Base-by-base conservation (phyloP, 53 echinoderm and acorn worm species). In the Paelopatides confundens region DNA sequence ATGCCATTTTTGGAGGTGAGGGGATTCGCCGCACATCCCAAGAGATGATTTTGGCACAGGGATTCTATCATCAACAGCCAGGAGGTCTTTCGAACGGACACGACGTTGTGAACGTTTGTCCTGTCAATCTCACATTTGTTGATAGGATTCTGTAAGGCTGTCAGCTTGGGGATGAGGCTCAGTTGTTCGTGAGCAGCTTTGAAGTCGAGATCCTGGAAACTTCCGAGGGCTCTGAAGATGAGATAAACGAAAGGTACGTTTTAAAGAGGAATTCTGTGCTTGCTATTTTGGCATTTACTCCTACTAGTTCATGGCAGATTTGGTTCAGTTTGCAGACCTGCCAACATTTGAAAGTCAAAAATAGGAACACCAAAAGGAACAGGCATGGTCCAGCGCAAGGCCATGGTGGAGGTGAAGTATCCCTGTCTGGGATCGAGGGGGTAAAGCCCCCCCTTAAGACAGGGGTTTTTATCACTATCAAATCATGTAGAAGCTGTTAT, bases 141-240 rank as follows among this genome's bases (percentile, higher is more conserved):
- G 26, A 64, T 14, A 35, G 63, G 40, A 11, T 21, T 64, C 63
- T 65, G 84, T 62, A 64, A 40, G n/a, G 86, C 65, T 15, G 96
- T 90, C 87, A 94, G 88, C 71, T 93, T 95, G n/a, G 97, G 97
- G 63, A 97, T 77, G 65, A 95, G 85, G 88, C 93, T 88, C 52
- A 97, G 79, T 23, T 97, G 95, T 74, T 78, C 62, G 32, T 90
- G 52, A n/a, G 93, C 93, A 28, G 71, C 13, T 29, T 83, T 71
- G 86, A 93, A 95, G 52, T 95, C 93, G 27, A 69, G 66, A 40
- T 95, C 90, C 37, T 93, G 89, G 78, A 95, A 95, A 65, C 90
- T 87, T 54, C 85, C 43, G 11, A 97, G 86, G 17, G 95, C 97
- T 63, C 97, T 97, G 78, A 12, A 40, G 32, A n/a, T 58, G 31